Conservation (phyloP, 2,888 invertebrate genomes). For the Coelopa pilipes region DNA sequence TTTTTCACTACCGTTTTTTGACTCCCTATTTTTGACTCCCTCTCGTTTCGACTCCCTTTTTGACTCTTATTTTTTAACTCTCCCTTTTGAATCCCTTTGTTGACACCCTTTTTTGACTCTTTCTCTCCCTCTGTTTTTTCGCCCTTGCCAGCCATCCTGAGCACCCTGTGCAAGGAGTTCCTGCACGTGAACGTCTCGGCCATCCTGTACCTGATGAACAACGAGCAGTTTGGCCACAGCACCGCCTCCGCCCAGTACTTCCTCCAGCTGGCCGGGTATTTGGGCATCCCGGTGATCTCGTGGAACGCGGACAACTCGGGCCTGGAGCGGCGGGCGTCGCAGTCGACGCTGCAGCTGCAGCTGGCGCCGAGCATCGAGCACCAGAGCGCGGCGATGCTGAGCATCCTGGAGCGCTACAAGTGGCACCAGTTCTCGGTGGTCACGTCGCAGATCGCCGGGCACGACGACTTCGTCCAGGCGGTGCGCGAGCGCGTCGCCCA, state of each 20-base stretch:
- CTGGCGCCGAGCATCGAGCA: conserved; percentile 96
- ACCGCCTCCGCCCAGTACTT: conserved; percentile 95
- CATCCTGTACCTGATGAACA: conserved; percentile 94
- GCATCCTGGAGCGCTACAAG: conserved; percentile 93
- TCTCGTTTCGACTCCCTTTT: no score
- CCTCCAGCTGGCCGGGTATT: conserved; percentile 90
- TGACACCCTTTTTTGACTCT: no score
- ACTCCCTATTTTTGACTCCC: no score
- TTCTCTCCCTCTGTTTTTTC: not conserved
- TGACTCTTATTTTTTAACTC: no score
- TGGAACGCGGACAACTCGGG: conserved; percentile 99
- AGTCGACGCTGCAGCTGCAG: conserved; percentile 90
- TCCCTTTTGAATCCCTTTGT: no score
- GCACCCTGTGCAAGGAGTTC: conserved; percentile 89
- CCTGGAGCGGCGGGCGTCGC: conserved; percentile 80
- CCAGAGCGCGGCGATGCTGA: conserved; percentile 93
- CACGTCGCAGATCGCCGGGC: conserved; percentile 92
- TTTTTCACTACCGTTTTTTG: no score
- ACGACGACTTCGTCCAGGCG: conserved; percentile 95
- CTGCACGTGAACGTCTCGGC: conserved; percentile 89
- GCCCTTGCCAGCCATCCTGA: conserved; percentile 78
- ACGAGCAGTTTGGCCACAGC: conserved; percentile 92
- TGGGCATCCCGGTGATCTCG: conserved; percentile 95
- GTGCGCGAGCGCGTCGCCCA: conserved; percentile 87
- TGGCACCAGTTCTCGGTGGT: conserved; percentile 97